Percentiles rank a stretch among this genome's conserved stretches.
Conservation (phyloP, 2,113 vertebrate genomes). For the Cricetomys ansorgei region DNA sequence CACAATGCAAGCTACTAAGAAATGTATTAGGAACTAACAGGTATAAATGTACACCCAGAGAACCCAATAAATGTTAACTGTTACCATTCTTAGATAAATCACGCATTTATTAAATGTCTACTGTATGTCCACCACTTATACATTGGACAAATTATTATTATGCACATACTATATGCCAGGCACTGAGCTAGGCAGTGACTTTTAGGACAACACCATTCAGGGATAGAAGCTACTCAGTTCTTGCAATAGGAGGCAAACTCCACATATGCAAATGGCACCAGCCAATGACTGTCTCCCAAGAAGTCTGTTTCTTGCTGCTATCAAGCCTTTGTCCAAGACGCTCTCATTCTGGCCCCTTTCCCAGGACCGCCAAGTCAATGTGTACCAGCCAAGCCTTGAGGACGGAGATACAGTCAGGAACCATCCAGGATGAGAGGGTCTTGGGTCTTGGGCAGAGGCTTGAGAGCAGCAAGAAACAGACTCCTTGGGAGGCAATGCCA, state of each 20-base stretch:
- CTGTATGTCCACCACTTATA: neutral
- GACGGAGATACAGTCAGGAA: too few species aligned
- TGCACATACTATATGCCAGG: neutral
- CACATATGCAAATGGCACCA: too few species aligned
- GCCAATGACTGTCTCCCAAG: too few species aligned
- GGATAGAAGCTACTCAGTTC: neutral
- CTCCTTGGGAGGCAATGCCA: too few species aligned
- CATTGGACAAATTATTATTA: neutral
- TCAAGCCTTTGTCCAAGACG: too few species aligned
- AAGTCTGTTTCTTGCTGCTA: too few species aligned
- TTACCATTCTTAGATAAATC: neutral
- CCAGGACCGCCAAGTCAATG: too few species aligned
- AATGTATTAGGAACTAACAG: neutral
- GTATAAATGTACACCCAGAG: neutral
- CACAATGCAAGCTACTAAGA: neutral
- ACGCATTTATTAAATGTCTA: neutral
- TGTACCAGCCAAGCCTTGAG: too few species aligned
- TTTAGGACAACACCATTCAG: neutral
- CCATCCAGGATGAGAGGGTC: too few species aligned
- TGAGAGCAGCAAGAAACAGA: too few species aligned
- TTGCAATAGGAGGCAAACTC: neutral
- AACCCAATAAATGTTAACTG: neutral
- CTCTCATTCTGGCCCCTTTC: too few species aligned
- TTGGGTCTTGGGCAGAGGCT: too few species aligned
- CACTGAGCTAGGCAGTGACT: neutral